Base-by-base conservation (phyloP, 2,888 invertebrate species). In the Heterodera filipjevi region DNA sequence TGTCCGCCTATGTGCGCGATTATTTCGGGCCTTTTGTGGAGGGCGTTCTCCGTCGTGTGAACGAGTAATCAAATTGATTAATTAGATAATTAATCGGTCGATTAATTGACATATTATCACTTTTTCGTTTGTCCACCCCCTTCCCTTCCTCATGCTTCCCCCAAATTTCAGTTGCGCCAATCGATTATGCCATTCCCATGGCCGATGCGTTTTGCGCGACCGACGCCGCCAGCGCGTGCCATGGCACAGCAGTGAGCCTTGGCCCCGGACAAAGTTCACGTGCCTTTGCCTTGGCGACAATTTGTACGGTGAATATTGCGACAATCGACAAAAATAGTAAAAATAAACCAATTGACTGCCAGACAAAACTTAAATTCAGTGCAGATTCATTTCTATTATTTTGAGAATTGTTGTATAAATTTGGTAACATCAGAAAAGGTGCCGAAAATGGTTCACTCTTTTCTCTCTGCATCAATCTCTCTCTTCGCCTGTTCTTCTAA, bases 281-380 rank as follows among this genome's bases (percentile, higher is more conserved):
- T 75, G 75, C 33, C 46, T 75, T 33, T 75, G 75, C 22, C 64
- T 39, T 30, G 53, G 27, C n/a, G 75, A 49, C 39, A 75, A 64
- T 8, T 75, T 33, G 22, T 75, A 75, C 44, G 75, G 75, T 39
- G 75, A 75, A 75, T 75, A 75, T 75, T 75, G 75, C 44, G 75
- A 75, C 44, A n/a, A 59, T 10, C 59, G 59, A 8, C 59, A 59
- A 59, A 10, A 59, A 59, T 27, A 19, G 22, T 19, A 19, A 14
- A 22, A 14, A 53, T 53, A 53, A 1, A 2, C 6, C 19, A 22
- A 53, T 19, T 22, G 22, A 19, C 22, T 6, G 59, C 5, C 6
- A 59, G 27, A 8, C 53, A 16, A 53, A 16, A n/a, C n/a, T n/a
- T n/a, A n/a, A n/a, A n/a, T n/a, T n/a, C n/a, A n/a, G n/a, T n/a